Base-by-base conservation (phyloP, 2,888 invertebrate species). In the Folsomia candida region DNA sequence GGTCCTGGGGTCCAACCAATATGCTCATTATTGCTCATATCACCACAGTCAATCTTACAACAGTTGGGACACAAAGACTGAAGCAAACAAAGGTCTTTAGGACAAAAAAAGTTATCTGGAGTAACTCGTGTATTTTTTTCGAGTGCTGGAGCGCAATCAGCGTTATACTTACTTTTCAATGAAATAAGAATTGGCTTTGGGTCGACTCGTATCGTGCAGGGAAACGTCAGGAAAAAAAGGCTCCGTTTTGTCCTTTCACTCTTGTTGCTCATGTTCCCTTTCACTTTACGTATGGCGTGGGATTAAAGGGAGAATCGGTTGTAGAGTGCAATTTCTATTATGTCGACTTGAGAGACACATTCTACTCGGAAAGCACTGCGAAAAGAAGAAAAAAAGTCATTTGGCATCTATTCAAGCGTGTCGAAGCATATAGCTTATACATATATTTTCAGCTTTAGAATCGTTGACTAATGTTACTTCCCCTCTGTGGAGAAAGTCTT, bases 81-180 rank as follows among this genome's bases (percentile, higher is more conserved):
- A 6, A 14, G 54, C 11, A 20, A 54, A 54, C 54, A 54, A 54
- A 54, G 54, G 22, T 22, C 54, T 54, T 54, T 18, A 54, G 54
- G 54, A 54, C 54, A 37, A 54, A n/a, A n/a, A 54, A 54, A 54
- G 54, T 54, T 20, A 54, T 54, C 54, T 54, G 11, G 54, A 54
- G 6, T 54, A 54, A 54, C 54, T 54, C 20, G 6, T 54, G 20
- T 54, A 22, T n/a, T 54, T 54, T 6, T n/a, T 54, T 54, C 54
- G 11, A 54, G 20, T 6, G 47, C 11, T 54, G 20, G 54, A 18
- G 47, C 22, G 22, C 22, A 14, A 22, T 54, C 18, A 54, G 6
- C 20, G 54, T 20, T 18, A 54, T 37, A 37, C n/a, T n/a, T n/a
- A n/a, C 37, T 37, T 37, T 37, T 37, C 37, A 54, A 54, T 18